Conservation (phyloP, 1,140 invertebrate species). For the Akabosia matsudoensis region DNA sequence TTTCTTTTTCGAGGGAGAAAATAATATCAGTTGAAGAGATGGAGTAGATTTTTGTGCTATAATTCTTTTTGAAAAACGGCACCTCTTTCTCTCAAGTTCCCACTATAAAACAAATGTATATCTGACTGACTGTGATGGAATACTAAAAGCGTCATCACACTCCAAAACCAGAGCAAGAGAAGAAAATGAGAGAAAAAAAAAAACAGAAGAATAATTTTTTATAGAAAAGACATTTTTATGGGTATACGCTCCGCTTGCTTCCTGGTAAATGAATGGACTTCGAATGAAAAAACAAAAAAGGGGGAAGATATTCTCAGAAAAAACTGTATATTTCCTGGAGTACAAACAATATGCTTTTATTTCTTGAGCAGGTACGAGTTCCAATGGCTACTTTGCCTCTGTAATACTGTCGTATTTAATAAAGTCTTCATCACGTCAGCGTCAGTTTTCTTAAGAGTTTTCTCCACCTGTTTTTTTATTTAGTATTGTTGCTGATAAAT, state of each 20-base stretch:
- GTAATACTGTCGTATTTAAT: conserved; percentile 12
- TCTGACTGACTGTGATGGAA: conserved; percentile 3
- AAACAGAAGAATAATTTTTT: background rate
- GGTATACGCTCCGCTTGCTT: background rate
- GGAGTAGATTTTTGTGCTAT: too few species aligned
- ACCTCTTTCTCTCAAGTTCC: background rate
- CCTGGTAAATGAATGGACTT: background rate
- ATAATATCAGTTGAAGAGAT: too few species aligned
- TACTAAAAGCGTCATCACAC: conserved; percentile 15
- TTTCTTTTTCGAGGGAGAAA: too few species aligned
- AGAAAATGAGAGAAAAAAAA: too few species aligned
- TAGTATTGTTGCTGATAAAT: background rate
- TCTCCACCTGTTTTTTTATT: background rate
- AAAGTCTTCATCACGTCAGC: conserved; percentile 5
- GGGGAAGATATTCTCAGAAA: background rate
- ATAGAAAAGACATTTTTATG: conserved; percentile 14
- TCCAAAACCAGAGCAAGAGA: too few species aligned
- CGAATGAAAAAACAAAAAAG: background rate
- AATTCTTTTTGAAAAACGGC: conserved; percentile 8
- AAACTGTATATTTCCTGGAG: background rate
- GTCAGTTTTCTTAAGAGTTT: background rate
- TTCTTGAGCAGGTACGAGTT: too few species aligned
- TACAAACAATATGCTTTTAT: too few species aligned
- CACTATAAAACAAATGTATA: too few species aligned
- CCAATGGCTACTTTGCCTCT: too few species aligned